A percentile compares a stretch with the other conserved stretches of the same genome.
Evolutionary conservation across 2,888 invertebrate species (phyloP).

Genomic region (Drosophila siamana): DNA sequence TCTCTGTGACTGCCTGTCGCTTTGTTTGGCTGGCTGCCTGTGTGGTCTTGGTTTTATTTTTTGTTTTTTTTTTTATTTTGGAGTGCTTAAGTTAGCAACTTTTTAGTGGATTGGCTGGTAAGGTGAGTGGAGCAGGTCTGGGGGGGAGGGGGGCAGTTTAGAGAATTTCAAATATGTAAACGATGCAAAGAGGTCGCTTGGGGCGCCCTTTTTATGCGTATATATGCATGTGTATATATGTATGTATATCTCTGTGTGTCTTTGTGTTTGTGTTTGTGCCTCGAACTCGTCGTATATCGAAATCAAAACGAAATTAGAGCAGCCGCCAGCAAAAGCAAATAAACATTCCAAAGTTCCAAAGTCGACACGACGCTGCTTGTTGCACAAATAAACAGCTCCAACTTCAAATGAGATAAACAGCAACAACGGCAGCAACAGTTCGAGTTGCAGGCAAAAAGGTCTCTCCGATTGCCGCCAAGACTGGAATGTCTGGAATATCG

Average conservation of each 20-base stretch:
- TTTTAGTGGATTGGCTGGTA: background rate
- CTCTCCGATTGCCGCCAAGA: constrained; percentile 8
- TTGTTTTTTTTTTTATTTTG: too few species aligned
- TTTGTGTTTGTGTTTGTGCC: constrained; percentile 4
- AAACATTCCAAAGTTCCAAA: constrained; percentile 65
- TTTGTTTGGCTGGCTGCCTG: background rate
- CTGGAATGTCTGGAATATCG: constrained; percentile 15
- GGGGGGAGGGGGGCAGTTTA: constrained; percentile 5
- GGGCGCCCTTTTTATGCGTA: constrained; percentile 23
- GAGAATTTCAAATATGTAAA: constrained; percentile 54
- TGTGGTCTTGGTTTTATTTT: too few species aligned
- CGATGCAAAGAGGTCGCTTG: constrained; percentile 31
- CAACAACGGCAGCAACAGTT: constrained; percentile 26
- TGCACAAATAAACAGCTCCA: constrained; percentile 61
- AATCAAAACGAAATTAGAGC: constrained; percentile 62
- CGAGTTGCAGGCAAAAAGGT: constrained; percentile 17
- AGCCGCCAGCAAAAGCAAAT: constrained; percentile 48
- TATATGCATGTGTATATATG: background rate
- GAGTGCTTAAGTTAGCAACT: constrained; percentile 24
- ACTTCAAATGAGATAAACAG: constrained; percentile 58
- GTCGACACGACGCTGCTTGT: constrained; percentile 56
- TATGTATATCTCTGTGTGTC: background rate
- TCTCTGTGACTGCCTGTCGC: too few species aligned
- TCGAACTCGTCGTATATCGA: constrained; percentile 32
- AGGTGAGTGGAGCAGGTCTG: background rate